Conservation (phyloP, 1,140 invertebrate genomes). For the Megathymus violae region DNA sequence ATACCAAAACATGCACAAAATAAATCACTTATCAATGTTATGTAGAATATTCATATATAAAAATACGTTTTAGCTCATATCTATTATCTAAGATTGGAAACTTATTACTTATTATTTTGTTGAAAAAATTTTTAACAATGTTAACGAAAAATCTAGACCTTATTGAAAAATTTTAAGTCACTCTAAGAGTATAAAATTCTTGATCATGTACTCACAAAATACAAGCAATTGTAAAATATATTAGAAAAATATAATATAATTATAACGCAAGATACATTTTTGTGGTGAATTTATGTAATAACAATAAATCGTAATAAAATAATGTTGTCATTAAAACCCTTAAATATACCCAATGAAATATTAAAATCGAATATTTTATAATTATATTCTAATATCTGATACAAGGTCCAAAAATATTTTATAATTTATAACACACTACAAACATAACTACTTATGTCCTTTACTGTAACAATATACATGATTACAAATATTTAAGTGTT, state of each 20-base stretch:
- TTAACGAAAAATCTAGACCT: neutral
- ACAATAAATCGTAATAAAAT: neutral
- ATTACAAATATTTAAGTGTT: too few species aligned
- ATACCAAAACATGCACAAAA: neutral
- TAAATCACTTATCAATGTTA: neutral
- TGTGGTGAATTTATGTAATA: neutral
- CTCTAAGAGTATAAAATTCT: neutral
- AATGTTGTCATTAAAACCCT: too few species aligned
- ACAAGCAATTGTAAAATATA: neutral
- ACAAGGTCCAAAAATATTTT: conserved; percentile 20
- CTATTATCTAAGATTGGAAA: too few species aligned
- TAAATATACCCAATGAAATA: too few species aligned
- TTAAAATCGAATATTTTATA: too few species aligned
- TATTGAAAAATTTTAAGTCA: neutral
- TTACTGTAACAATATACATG: too few species aligned
- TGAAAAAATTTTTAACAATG: too few species aligned
- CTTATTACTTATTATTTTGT: too few species aligned
- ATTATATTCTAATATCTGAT: conserved; percentile 10
- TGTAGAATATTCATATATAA: too few species aligned
- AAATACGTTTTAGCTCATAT: too few species aligned
- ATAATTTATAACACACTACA: neutral
- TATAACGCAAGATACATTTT: neutral
- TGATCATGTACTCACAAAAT: neutral
- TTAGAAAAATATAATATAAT: neutral
- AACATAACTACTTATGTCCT: too few species aligned